Evolutionary conservation across 2,113 vertebrate species (phyloP).

Genomic region (Stegostoma tigrinum): DNA sequence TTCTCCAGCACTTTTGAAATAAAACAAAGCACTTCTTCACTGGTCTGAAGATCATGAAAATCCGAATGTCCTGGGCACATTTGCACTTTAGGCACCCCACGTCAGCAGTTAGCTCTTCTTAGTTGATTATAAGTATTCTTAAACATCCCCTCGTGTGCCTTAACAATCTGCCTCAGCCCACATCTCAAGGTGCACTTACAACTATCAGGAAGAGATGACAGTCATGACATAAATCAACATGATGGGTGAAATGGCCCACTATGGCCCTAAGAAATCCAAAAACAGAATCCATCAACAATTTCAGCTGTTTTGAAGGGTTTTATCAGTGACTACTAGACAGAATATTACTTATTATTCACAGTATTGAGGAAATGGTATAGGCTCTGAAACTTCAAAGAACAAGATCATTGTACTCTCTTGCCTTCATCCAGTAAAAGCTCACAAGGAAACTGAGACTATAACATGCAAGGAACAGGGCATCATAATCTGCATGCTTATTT

Average conservation of each 20-base stretch:
- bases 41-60: too few relatives aligned
- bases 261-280: background rate
- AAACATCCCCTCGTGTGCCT: background rate
- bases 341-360: background rate
- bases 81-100: background rate
- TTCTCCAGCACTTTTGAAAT: too few relatives aligned
- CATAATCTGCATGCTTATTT: background rate
- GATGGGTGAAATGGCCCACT: too few relatives aligned
- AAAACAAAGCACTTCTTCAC: too few relatives aligned
- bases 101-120: background rate
- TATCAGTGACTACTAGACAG: background rate
- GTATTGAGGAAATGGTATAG: background rate
- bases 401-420: background rate
- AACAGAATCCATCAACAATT: background rate
- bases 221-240: too few relatives aligned
- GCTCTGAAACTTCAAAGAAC: background rate
- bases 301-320: background rate
- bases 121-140: background rate
- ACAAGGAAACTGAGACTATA: background rate
- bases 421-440: background rate
- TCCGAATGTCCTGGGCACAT: too few relatives aligned
- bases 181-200: background rate
- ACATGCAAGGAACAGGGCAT: background rate
- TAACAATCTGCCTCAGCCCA: background rate
- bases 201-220: background rate